phyloP scores from a whole-genome alignment of 2,888 invertebrate genomes.

The Sphaeridia pumilis region DNA sequence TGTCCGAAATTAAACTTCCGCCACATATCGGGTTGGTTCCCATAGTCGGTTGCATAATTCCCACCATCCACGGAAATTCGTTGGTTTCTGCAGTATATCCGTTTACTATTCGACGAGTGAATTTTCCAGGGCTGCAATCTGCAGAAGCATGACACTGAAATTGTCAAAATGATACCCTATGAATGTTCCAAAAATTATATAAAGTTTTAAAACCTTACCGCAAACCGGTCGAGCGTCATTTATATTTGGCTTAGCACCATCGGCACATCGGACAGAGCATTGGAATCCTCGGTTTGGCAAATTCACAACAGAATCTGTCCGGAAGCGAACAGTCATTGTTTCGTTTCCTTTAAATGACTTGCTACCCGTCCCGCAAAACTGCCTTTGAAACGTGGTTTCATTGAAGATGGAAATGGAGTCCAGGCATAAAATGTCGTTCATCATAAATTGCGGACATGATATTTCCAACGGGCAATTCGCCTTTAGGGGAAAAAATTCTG shows the following conservation, averaged over 20 bases:
- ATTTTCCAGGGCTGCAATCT: not conserved
- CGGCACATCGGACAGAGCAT: slow-evolving; percentile 1
- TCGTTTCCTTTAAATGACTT: not conserved
- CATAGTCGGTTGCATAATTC: slow-evolving; percentile 25
- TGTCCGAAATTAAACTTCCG: slow-evolving; percentile 40
- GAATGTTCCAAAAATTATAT: not conserved
- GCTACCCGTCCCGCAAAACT: slow-evolving; percentile 5
- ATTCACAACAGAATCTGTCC: not conserved
- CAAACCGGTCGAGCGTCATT: no score
- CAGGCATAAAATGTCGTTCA: not conserved
- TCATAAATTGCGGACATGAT: not conserved
- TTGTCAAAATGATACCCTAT: not conserved
- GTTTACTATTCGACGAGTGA: not conserved
- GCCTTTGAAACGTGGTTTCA: not conserved
- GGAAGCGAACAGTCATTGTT: not conserved
- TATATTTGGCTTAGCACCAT: slow-evolving; percentile 1
- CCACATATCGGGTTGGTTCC: slow-evolving; percentile 38
- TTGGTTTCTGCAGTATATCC: not conserved
- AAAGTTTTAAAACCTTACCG: not conserved
- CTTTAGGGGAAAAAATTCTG: not conserved
- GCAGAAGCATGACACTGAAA: no score
- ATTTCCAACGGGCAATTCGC: not conserved
- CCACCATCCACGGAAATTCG: slow-evolving; percentile 31
- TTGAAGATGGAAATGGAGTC: not conserved
- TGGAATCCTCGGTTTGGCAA: slow-evolving; percentile 8